These are phyloP conservation scores for Chrysomela aeneicollis DNA, from an alignment of 2,888 invertebrate genomes.

Conservation along the genomic window DNA sequence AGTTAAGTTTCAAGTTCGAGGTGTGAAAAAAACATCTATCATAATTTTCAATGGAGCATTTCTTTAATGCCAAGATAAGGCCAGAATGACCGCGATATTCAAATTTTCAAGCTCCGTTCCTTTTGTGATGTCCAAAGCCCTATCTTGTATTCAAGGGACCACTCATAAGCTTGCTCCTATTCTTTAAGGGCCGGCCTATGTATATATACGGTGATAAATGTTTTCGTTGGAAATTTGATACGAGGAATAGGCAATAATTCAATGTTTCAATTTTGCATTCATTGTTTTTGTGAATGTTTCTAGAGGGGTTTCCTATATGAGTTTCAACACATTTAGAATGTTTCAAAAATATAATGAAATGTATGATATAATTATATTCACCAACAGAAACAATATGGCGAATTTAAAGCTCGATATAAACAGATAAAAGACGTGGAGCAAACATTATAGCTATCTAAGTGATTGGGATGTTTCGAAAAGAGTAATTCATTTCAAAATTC, in stretches of 20 bases:
- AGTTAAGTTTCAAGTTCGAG: not conserved
- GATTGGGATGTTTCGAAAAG: too few species aligned
- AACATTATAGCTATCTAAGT: too few species aligned
- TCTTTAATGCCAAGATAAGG: conserved; percentile 61
- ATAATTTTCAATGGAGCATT: conserved; percentile 58
- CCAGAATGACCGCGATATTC: conserved; percentile 63
- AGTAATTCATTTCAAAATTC: too few species aligned
- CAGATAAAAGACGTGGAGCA: too few species aligned
- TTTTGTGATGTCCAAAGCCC: conserved; percentile 58
- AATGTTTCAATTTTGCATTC: not conserved
- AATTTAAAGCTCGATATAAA: too few species aligned
- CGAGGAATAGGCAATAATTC: conserved; percentile 18
- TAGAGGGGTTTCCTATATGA: too few species aligned
- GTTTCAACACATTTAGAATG: too few species aligned
- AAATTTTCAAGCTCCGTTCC: conserved; percentile 62
- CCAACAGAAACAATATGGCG: too few species aligned
- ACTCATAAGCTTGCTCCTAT: conserved; percentile 50
- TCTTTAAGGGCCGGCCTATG: conserved; percentile 28
- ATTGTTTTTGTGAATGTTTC: too few species aligned
- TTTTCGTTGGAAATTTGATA: conserved; percentile 12
- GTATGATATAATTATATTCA: too few species aligned
- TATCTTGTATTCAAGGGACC: conserved; percentile 58
- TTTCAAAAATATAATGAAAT: too few species aligned
- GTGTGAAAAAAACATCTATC: conserved; percentile 53
- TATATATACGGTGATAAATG: conserved; percentile 28